Base-by-base conservation (phyloP, 2,888 invertebrate genomes). In the Mythimna impura region DNA sequence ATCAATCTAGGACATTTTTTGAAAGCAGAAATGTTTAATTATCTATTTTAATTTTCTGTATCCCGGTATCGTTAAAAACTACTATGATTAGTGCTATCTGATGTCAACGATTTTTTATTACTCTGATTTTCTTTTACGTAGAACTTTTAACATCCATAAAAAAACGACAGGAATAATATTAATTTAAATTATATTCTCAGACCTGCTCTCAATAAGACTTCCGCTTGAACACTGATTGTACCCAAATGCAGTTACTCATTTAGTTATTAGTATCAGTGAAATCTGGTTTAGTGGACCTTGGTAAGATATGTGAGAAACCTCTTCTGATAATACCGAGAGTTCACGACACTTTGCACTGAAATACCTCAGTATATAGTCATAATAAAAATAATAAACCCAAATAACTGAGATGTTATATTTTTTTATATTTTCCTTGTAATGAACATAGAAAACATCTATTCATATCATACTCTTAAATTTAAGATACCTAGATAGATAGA, bases 251-350 rank as follows among this genome's bases (percentile, higher is more conserved):
- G 0, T 3, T 30, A 43, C 14, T 30, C 8, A 30, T 3, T 30
- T 3, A 87, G 91, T 87, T 81, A 93, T 87, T 81, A 93, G 91
- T 75, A 47, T 47, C 47, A 47, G 47, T 20, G 47, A 47, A 20
- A 20, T 20, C 17, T 47, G 17, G 14, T 47, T 6, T 17, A 47
- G 47, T 47, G 14, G 12, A 40, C 40, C 40, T 40, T 40, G 40
- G 43, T 43, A 3, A 43, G 14, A 12, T 43, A 20, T 47, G 47
- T 47, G 17, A 17, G 47, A 47, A 47, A 47, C 17, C 17, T 17
- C 47, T 47, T 1, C 7, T 47, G 47, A 47, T 47, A 47, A 47
- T 17, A 20, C 6, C 47, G 17, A 47, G 47, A 7, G 47, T 47
- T 47, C 47, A 47, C 47, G 17, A 47, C 47, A 17, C 17, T 47